A percentile compares a stretch with the other conserved stretches of the same genome.
Conservation (phyloP, 2,797 vertebrate species). For the Neosalanx taihuensis region DNA sequence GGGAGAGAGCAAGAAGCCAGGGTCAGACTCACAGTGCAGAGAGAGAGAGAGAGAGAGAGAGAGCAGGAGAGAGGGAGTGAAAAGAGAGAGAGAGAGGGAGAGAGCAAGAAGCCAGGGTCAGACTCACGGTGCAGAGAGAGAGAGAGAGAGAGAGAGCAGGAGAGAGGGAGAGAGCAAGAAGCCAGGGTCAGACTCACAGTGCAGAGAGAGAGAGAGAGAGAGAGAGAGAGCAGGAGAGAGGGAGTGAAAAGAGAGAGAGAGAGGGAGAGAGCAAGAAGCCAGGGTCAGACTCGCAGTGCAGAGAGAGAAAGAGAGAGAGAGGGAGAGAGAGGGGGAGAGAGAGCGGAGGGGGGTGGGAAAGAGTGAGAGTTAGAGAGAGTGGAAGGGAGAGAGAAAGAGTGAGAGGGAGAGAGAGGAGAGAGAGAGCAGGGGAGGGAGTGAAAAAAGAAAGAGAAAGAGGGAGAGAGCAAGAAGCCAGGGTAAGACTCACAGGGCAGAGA, state of each 20-base stretch:
- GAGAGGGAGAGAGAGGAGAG: constrained; percentile 12
- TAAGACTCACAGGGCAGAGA: constrained; percentile 11
- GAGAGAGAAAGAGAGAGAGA: background rate
- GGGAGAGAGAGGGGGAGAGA: too few species aligned
- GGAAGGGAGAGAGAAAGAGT: background rate
- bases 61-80: too few species aligned
- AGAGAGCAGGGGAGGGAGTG: background rate
- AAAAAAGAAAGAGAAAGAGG: constrained; percentile 8
- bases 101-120: background rate
- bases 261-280: background rate
- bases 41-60: too few species aligned
- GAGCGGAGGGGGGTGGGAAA: background rate
- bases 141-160: background rate
- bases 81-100: constrained; percentile 5
- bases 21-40: constrained; percentile 12
- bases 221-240: too few species aligned
- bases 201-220: background rate
- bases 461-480: background rate
- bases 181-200: constrained; percentile 12
- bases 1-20: constrained; percentile 1
- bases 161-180: background rate
- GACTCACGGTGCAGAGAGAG: constrained; percentile 5
- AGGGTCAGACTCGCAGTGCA: constrained; percentile 13
- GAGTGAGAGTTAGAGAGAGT: background rate
- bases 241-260: background rate